These are phyloP conservation scores for Acipenser oxyrinchus DNA, from an alignment of 2,797 vertebrate genomes.

Conservation along the genomic window DNA sequence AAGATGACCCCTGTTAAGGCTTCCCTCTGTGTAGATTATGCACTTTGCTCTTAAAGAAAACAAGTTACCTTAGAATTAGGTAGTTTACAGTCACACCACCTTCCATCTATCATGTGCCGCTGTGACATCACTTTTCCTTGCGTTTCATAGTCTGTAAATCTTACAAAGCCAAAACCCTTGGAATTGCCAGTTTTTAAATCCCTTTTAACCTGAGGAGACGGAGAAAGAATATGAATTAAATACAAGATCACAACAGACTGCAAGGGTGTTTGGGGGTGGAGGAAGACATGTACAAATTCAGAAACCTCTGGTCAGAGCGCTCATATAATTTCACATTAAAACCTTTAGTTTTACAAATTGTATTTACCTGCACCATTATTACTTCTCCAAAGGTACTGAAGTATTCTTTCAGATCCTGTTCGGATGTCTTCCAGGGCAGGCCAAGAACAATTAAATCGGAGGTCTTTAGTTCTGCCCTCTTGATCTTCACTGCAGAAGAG, in stretches of 20 bases:
- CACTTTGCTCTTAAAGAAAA: conserved; percentile 19
- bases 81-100: conserved; percentile 98
- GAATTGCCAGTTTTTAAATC: conserved; percentile 95
- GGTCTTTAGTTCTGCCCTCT: conserved; percentile 92
- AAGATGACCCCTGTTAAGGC: not conserved
- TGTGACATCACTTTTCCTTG: conserved; percentile 96
- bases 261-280: too few species aligned
- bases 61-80: conserved; percentile 90
- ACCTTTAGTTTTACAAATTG: not conserved
- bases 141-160: conserved; percentile 96
- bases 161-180: conserved; percentile 95
- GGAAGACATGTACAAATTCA: too few species aligned
- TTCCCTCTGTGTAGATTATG: not conserved
- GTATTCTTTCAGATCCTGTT: conserved; percentile 96
- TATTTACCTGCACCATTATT: conserved; percentile 93
- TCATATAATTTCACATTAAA: not conserved
- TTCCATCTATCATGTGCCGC: conserved; percentile 96
- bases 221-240: too few species aligned
- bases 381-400: conserved; percentile 95
- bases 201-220: conserved; percentile 79
- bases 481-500: conserved; percentile 91
- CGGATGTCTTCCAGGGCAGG: conserved; percentile 93
- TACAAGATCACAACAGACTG: not conserved
- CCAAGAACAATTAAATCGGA: conserved; percentile 94
- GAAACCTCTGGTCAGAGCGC: too few species aligned